Percentiles rank a stretch among this genome's conserved stretches.
Evolutionary conservation across 1,140 invertebrate species (phyloP).

Genomic region (Drosophila ambigua): DNA sequence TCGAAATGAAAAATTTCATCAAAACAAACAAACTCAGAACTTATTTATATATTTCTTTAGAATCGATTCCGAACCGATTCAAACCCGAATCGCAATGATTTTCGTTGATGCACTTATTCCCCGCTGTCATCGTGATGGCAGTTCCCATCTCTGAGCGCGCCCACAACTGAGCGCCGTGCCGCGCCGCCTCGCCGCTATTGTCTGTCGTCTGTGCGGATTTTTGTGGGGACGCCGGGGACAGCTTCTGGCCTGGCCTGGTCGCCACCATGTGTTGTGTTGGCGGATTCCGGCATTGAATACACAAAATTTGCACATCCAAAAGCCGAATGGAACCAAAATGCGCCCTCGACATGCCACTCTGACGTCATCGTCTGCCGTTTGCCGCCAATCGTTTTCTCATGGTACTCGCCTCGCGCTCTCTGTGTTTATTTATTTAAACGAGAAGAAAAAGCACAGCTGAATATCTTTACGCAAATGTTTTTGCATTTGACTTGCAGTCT

Average conservation of each 20-base stretch:
- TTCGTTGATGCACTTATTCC: constrained; percentile 3
- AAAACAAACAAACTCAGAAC: no score
- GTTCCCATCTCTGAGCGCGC: constrained; percentile 21
- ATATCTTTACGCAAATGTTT: constrained; percentile 3
- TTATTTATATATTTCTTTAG: no score
- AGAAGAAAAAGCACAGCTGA: constrained; percentile 17
- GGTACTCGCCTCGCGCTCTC: constrained; percentile 39
- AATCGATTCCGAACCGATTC: no score
- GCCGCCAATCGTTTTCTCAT: constrained; percentile 26
- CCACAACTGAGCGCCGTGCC: constrained; percentile 13
- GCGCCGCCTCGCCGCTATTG: background rate
- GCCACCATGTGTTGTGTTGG: constrained; percentile 24
- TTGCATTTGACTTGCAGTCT: no score
- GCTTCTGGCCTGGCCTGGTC: constrained; percentile 20
- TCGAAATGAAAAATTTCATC: no score
- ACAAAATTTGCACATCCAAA: constrained; percentile 58
- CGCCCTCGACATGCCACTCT: constrained; percentile 33
- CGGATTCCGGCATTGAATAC: constrained; percentile 69
- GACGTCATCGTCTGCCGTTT: constrained; percentile 48
- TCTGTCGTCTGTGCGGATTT: background rate
- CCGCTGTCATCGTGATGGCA: no score
- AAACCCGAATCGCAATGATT: background rate
- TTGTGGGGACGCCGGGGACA: constrained; percentile 7
- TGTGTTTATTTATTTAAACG: constrained; percentile 42
- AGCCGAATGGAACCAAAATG: constrained; percentile 37